Evolutionary conservation across 2,113 vertebrate genomes (phyloP), one percentile per base, ranked within the genome.

Genomic region (Steatornis caripensis): DNA sequence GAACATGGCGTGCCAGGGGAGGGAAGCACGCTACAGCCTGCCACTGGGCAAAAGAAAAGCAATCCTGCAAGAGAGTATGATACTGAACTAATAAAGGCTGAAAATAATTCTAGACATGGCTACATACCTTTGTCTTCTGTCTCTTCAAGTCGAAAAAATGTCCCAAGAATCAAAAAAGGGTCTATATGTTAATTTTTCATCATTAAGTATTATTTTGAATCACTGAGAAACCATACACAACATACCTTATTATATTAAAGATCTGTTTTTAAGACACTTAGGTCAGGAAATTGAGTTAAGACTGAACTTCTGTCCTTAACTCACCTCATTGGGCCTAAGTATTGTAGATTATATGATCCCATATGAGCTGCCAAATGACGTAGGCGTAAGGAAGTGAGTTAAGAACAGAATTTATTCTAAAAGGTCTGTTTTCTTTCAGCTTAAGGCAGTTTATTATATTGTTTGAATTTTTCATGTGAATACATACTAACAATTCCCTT

Each of bases 291-390:
- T 19, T 78, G 41, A 87, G 39, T 93, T 95, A 94, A 82, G 57
- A 60, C 15, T 91, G 86, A 92, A 84, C 39, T 84, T 95, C 46
- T 94, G 32, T 93, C 90, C 71, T 93, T 96, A 96, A 91, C 88
- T 93, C 81, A 93, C 75, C 45, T 88, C 68, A 36, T 46, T 90
- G n/a, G 71, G 89, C 55, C 54, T 96, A 92, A 75, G 37, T 75
- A 57, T 65, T 89, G 80, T 62, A 65, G 62, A 45, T 84, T 3
- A 80, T 85, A 92, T 34, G n/a, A 51, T 91, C 79, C 46, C 46
- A 36, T 89, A 90, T 45, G 24, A 93, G 54, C 93, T 95, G 82
- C 69, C 84, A 89, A 95, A 65, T 93, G 72, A 95, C 0, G 2
- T 37, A 91, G 70, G 72, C 32, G 77, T 96, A 89, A 92, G 70